Evolutionary conservation across 2,113 vertebrate species (phyloP).

Genomic region (Melozone crissalis): DNA sequence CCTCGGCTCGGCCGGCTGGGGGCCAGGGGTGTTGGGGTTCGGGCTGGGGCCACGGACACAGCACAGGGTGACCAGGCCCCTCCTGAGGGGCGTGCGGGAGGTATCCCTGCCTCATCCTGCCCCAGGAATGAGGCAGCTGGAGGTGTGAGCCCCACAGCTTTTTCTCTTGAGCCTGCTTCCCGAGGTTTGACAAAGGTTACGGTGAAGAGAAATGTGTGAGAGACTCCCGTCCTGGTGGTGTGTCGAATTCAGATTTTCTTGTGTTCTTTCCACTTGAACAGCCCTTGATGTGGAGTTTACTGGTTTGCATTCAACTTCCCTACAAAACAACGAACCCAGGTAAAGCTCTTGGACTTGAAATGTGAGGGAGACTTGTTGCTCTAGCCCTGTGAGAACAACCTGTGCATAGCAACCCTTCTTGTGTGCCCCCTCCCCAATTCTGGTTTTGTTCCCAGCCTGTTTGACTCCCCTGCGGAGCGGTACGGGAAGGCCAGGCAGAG

Average conservation of each 20-base stretch:
- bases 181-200: fast-evolving
- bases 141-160: fast-evolving
- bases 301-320: conserved; percentile 61
- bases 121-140: fast-evolving
- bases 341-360: conserved; percentile 3
- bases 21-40: fast-evolving
- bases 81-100: fast-evolving
- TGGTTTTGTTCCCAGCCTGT: conserved; percentile 54
- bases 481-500: conserved; percentile 69
- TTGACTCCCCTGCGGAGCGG: conserved; percentile 67
- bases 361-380: neutral
- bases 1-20: too few species aligned
- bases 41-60: neutral
- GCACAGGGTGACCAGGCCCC: neutral
- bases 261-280: neutral
- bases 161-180: neutral
- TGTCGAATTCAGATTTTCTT: neutral
- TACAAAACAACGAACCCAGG: conserved; percentile 52
- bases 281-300: conserved; percentile 78
- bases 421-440: neutral
- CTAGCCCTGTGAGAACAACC: neutral
- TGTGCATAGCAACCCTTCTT: fast-evolving
- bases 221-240: fast-evolving
- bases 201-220: fast-evolving
- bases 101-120: fast-evolving